Base-by-base conservation (phyloP, 2,888 invertebrate genomes). In the Crepidodera aurea region DNA sequence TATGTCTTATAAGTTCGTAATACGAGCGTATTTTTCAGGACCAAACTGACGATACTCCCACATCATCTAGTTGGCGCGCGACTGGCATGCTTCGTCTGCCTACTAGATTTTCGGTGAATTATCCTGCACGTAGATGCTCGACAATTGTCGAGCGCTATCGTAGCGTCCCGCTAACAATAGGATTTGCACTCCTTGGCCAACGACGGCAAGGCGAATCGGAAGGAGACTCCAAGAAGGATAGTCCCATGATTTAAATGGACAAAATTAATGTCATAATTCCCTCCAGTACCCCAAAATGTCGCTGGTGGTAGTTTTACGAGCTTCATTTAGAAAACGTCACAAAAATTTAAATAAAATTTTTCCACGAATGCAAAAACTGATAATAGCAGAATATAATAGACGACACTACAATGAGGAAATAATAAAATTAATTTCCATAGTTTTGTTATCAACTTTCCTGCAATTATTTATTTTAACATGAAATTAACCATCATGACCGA, bases 71-170 rank as follows among this genome's bases (percentile, higher is more conserved):
- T 44, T 59, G 61, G 51, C 61, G 65, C 60, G 62, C 65, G 65
- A 65, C 65, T 65, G 44, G 37, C 51, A 10, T 51, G 46, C 63
- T 54, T 54, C 29, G 29, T 40, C 39, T 25, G 50, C 63, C 55
- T 34, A 46, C 63, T 60, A 51, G 60, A 60, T 67, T 64, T 62
- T 60, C 29, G 60, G 56, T 59, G 55, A 58, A 64, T 60, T 60
- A 56, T 60, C 59, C 56, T 56, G 67, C 62, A 57, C 64, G 67
- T 39, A 39, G 55, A 18, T 15, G 60, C 54, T 58, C 64, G 56
- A 50, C 40, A 62, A 44, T 60, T 60, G 37, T 56, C 62, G 62
- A 57, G 15, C 51, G 44, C 18, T 18, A 34, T 46, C 55, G 55
- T 25, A 39, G 56, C 42, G 27, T 37, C 40, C 50, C 27, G 55